Evolutionary conservation across 2,113 vertebrate genomes (phyloP), one percentile per base, ranked within the genome.

Genomic region (Neolamprologus variostigma): DNA sequence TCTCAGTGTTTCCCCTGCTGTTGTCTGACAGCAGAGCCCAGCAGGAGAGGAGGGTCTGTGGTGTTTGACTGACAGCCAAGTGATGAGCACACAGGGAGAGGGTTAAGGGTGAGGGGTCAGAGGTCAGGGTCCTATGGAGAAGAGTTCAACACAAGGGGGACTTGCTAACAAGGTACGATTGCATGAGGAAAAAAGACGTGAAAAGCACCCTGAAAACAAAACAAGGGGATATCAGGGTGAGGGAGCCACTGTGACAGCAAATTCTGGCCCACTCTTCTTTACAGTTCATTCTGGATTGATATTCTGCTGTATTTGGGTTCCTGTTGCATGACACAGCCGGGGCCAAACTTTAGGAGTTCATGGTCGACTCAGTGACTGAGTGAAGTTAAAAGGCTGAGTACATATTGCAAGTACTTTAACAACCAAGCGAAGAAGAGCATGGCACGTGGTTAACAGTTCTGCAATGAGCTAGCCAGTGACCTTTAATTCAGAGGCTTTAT

Each of bases 1-100:
- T 85, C 31, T 10, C 51, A 89, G 84, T 81, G 53, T 90, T 42
- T 71, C 16, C 76, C 91, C 23, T 19, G 42, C 83, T 63, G 54
- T 90, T 54, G 79, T 94, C 80, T 85, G 92, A 93, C 87, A 90
- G 88, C 83, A 40, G 50, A 80, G 79, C 91, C 6, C 91, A 86
- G 91, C 93, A 57, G 92, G 90, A 89, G 82, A 82, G 21, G 80
- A 31, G 85, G 87, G 87, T 83, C 86, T 91, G 81, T 91, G 91
- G 90, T 84, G 91, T 91, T 88, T 96, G 95, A 96, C 86, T 96
- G 96, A 96, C 95, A 94, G 90, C 63, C 84, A 86, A 85, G 86
- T 80, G 89, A 89, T 81, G 90, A 86, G 86, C 53, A 45, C 88
- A 86, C 90, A 88, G 83, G 91, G 91, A 87, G 85, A 80, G 87